Evolutionary conservation across 2,113 vertebrate genomes (phyloP), one percentile per base, ranked within the genome.

Genomic region (Tyrannus savana): DNA sequence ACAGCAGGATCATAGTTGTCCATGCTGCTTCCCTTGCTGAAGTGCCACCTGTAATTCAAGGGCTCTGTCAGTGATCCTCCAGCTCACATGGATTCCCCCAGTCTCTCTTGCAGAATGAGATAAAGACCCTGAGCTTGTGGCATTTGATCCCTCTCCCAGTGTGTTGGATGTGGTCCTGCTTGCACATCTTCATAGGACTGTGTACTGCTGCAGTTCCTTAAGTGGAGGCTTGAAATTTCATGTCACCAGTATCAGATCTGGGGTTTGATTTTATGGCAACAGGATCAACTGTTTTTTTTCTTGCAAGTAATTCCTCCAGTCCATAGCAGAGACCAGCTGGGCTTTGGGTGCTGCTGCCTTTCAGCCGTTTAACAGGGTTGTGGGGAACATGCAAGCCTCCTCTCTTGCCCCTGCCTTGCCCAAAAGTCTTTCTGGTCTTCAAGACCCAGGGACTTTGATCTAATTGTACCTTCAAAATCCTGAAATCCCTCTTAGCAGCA

Each of bases 61-160:
- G 19, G 23, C 35, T 55, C 55, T 81, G 5, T 53, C 1, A 1
- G n/a, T 12, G 27, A 31, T 71, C 56, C 11, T 19, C 19, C 11
- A 33, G 35, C 49, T 50, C 0, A 0, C 14, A 14, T 0, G 0
- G 12, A 28, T 35, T 49, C 1, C 1, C 39, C 10, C 10, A 3
- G 22, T 35, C 81, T 47, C 30, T 66, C 13, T 37, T 67, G 46
- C 30, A 22, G 39, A 41, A 39, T 14, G 19, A 27, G 44, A 60
- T 12, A 22, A 47, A 50, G 47, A n/a, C 14, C 30, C 39, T n/a
- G 27, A 67, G 46, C 39, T 67, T 23, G 4, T 12, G 15, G 39
- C n/a, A 35, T 4, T 35, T 1, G 5, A 31, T 53, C 18, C 17
- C 7, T 46, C 28, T 72, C 39, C n/a, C 31, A n/a, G 47, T 10